Evolutionary conservation across 30 jellyfish, hydroid and myxozoan species (phyloP).

Genomic region (Pseudorhiza aurosa): DNA sequence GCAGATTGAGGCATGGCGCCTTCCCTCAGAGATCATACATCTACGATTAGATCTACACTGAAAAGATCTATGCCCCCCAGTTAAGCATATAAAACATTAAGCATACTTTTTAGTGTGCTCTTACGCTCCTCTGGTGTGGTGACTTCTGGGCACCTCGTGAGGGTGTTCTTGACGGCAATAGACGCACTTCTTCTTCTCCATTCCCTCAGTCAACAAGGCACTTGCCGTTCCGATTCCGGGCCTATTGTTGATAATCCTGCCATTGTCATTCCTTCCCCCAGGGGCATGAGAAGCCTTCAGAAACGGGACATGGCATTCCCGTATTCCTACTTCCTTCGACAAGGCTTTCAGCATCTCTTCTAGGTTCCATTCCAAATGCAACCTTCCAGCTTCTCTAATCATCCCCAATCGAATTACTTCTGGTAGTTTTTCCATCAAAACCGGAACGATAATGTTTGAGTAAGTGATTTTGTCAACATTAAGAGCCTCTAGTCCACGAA

Average conservation of each 20-base stretch:
- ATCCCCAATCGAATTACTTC: constrained; percentile 10
- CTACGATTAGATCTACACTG: constrained; percentile 2
- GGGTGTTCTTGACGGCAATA: constrained; percentile 29
- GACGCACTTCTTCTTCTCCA: constrained; percentile 24
- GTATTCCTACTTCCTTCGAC: constrained; percentile 14
- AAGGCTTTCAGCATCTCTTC: constrained; percentile 8
- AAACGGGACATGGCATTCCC: constrained; percentile 34
- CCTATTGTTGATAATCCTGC: background rate
- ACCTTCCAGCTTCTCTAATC: constrained; percentile 6
- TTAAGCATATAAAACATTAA: constrained; percentile 20
- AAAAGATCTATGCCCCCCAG: constrained; percentile 21
- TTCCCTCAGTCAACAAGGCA: constrained; percentile 9
- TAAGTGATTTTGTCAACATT: constrained; percentile 35
- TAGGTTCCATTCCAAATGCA: constrained; percentile 22
- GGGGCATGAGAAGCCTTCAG: background rate
- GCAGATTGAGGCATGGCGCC: constrained; percentile 19
- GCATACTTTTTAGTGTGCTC: constrained; percentile 14
- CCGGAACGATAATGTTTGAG: constrained; percentile 34
- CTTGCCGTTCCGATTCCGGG: constrained; percentile 11
- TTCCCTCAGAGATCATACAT: constrained; percentile 17
- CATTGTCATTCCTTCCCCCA: background rate
- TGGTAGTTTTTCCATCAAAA: constrained; percentile 49
- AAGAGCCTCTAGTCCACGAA: constrained; percentile 61
- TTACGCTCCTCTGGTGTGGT: constrained; percentile 7
- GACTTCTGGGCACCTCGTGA: constrained; percentile 28